A percentile compares a stretch with the other conserved stretches of the same genome.
These are phyloP conservation scores for Apamea monoglypha DNA, from an alignment of 2,888 invertebrate genomes.

Conservation along the genomic window DNA sequence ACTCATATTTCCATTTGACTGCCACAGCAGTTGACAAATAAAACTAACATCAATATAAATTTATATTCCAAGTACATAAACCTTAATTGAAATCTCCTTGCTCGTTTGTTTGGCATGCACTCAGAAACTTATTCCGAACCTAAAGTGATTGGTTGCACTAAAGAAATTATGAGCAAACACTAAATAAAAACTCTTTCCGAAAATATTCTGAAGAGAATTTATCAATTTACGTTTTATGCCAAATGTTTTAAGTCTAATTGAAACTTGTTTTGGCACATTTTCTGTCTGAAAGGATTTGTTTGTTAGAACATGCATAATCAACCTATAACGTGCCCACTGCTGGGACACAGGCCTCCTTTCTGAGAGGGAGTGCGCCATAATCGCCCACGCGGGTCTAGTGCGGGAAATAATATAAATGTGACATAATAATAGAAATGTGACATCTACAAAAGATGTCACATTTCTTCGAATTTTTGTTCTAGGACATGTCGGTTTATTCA, in stretches of 20 bases:
- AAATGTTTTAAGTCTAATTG: conserved; percentile 4
- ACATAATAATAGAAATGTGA: too few relatives aligned
- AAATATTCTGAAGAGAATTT: background rate
- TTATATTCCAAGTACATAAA: background rate
- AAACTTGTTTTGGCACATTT: conserved; percentile 8
- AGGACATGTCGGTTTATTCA: too few relatives aligned
- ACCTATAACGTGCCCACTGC: background rate
- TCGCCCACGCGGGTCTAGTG: background rate
- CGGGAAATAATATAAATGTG: too few relatives aligned
- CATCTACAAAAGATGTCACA: too few relatives aligned
- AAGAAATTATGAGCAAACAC: conserved; percentile 18
- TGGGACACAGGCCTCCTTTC: background rate
- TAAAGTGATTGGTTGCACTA: conserved; percentile 40
- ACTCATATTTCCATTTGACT: background rate
- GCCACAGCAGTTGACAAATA: background rate
- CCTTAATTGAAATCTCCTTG: background rate
- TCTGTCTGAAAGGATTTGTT: background rate
- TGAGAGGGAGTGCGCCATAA: background rate
- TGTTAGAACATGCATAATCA: background rate
- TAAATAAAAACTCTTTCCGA: background rate
- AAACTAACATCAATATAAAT: conserved; percentile 12
- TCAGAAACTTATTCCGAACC: background rate
- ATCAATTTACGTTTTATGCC: background rate
- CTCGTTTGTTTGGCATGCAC: conserved; percentile 9
- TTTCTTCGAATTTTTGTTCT: too few relatives aligned